These are phyloP conservation scores for Albula goreensis DNA, from an alignment of 2,113 vertebrate genomes.

Conservation along the genomic window DNA sequence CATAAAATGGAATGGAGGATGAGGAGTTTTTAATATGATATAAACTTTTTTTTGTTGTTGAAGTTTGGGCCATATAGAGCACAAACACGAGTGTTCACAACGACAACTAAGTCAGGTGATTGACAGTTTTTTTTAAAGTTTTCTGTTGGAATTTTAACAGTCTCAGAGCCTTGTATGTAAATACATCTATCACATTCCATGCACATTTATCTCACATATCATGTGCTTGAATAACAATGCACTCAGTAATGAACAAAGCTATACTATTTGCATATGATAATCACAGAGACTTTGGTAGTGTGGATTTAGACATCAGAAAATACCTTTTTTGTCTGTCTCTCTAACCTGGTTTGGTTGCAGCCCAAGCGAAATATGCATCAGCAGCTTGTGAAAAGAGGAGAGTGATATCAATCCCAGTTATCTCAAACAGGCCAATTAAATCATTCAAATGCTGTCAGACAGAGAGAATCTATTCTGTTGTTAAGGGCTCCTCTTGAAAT, in stretches of 20 bases:
- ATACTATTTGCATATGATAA: background rate
- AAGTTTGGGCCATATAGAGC: too few relatives aligned
- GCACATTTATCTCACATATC: background rate
- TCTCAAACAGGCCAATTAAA: slow-evolving; percentile 54
- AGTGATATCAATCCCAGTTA: slow-evolving; percentile 35
- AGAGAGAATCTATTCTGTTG: background rate
- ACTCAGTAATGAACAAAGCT: background rate
- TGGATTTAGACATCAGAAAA: background rate
- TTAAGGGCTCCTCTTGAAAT: slow-evolving; percentile 10
- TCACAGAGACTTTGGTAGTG: background rate
- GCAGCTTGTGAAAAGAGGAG: background rate
- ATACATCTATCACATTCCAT: background rate
- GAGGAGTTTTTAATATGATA: background rate
- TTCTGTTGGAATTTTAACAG: background rate
- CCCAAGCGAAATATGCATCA: slow-evolving; percentile 1
- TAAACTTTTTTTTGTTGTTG: too few relatives aligned
- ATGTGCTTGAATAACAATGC: background rate
- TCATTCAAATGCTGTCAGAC: slow-evolving; percentile 41
- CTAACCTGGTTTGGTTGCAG: background rate
- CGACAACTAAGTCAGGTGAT: too few relatives aligned
- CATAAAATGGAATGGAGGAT: background rate
- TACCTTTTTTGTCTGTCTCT: background rate
- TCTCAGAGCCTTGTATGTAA: background rate
- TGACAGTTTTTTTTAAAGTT: background rate
- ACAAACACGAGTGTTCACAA: too few relatives aligned